Evolutionary conservation across 2,797 vertebrate genomes (phyloP), one percentile per base, ranked within the genome.

Genomic region (Lutjanus argentimaculatus): DNA sequence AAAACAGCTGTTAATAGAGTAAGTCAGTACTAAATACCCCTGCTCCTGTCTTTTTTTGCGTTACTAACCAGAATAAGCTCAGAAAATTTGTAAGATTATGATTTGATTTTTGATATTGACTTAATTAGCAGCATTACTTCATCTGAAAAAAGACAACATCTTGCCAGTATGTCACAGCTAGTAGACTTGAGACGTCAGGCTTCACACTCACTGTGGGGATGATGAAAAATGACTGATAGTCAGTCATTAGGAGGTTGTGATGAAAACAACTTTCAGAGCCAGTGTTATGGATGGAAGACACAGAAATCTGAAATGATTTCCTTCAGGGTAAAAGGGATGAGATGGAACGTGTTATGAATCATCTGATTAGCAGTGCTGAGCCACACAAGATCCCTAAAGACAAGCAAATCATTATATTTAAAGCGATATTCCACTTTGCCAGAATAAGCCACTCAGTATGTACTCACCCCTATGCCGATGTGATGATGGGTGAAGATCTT

Each of bases 271-370:
- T 64, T 64, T 2, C 40, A 19, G 42, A 19, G 5, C 3, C 1
- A 25, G 46, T 56, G 40, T 67, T 61, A 8, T 42, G 52, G 45
- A 80, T 36, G 0, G 46, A 74, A 70, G 0, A 15, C 15, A 72
- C 36, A 42, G 13, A 73, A 56, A 55, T 73, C 43, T 69, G 30
- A 65, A 65, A 77, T 17, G 2, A 75, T 58, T 76, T 74, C 43
- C 19, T 63, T 69, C 48, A 61, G 43, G 15, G 7, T 70, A 52
- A 69, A 36, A 62, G 6, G n/a, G 7, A 40, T 21, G 17, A 55
- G 74, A 70, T 19, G 19, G 48, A 76, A 65, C 57, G 62, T 40
- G 43, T 25, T n/a, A 67, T 52, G 16, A 75, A 71, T 77, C 36
- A 71, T 74, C 45, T 68, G 58, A 66, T 78, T 19, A 58, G 43